Conservation (phyloP, 2,113 vertebrate genomes). For the Odontophorus gujanensis region DNA sequence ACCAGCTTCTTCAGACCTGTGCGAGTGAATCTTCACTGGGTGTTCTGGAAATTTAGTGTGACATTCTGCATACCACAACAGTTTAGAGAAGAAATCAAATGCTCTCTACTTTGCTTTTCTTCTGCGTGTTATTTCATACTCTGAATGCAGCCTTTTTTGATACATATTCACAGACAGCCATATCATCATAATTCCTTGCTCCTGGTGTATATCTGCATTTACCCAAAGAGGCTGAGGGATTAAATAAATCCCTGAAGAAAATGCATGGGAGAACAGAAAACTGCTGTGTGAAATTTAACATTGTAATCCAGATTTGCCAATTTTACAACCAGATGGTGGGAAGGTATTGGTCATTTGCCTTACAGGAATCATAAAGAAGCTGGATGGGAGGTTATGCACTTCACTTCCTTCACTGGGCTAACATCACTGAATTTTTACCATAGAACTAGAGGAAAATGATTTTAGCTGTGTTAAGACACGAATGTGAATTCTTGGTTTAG, state of each 20-base stretch:
- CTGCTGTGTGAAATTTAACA: slow-evolving; percentile 30
- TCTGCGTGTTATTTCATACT: not conserved
- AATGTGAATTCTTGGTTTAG: not conserved
- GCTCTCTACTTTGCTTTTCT: slow-evolving; percentile 10
- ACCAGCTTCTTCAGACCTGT: not conserved
- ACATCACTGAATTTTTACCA: not conserved
- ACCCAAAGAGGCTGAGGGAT: slow-evolving; percentile 16
- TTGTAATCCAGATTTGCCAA: slow-evolving; percentile 33
- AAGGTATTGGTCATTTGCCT: slow-evolving; percentile 1
- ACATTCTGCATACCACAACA: not conserved
- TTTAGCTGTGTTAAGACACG: not conserved
- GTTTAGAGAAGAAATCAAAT: not conserved
- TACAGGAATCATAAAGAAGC: not conserved
- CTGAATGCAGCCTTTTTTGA: slow-evolving; percentile 41
- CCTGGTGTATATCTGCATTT: slow-evolving; percentile 43
- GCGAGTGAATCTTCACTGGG: not conserved
- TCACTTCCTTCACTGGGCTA: not conserved
- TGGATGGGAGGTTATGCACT: not conserved
- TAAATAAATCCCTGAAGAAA: slow-evolving; percentile 63
- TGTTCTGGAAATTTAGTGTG: not conserved
- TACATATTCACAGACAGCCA: not conserved
- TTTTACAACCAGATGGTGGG: slow-evolving; percentile 6
- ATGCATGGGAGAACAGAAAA: not conserved
- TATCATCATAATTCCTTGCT: slow-evolving; percentile 61
- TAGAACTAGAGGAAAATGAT: not conserved